Percentiles rank a stretch among this genome's conserved stretches.
Conservation (phyloP, 64 coral and sea anemone species). For the Exaiptasia diaphana region DNA sequence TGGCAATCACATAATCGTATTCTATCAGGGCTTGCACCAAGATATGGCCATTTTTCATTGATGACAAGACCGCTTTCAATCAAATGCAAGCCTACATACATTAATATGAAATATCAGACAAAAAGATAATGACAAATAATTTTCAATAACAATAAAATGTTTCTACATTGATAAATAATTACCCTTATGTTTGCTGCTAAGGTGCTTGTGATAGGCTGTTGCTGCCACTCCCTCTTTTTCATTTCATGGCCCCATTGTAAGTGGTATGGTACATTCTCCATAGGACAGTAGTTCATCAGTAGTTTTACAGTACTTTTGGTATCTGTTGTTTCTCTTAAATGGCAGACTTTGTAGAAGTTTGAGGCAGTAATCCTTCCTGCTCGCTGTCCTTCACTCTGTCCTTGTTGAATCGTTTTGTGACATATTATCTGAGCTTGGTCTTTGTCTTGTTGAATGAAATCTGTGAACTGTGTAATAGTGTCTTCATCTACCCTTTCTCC, state of each 20-base stretch:
- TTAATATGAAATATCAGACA: too few species aligned
- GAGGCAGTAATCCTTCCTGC: slow-evolving; percentile 31
- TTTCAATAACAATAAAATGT: too few species aligned
- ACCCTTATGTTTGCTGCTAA: too few species aligned
- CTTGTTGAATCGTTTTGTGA: slow-evolving; percentile 20
- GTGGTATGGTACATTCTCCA: slow-evolving; percentile 30
- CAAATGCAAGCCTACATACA: too few species aligned
- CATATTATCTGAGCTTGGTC: slow-evolving; percentile 4
- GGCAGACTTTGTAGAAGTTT: slow-evolving; percentile 44
- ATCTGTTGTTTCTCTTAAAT: slow-evolving; percentile 36
- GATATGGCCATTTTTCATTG: neutral
- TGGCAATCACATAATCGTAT: slow-evolving; percentile 1
- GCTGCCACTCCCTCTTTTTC: too few species aligned
- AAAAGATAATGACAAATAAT: too few species aligned
- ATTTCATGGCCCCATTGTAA: too few species aligned
- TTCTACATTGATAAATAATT: too few species aligned
- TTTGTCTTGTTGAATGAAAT: slow-evolving; percentile 30
- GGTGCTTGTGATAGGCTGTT: too few species aligned
- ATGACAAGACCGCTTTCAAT: slow-evolving; percentile 6
- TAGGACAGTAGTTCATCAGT: slow-evolving; percentile 17
- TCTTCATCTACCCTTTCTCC: neutral
- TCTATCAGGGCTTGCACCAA: slow-evolving; percentile 4
- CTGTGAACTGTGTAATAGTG: slow-evolving; percentile 27
- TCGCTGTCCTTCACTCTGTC: slow-evolving; percentile 9
- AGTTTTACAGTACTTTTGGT: slow-evolving; percentile 34